phyloP scores from a whole-genome alignment of 2,113 vertebrate species.

The Myrmecobius fasciatus region DNA sequence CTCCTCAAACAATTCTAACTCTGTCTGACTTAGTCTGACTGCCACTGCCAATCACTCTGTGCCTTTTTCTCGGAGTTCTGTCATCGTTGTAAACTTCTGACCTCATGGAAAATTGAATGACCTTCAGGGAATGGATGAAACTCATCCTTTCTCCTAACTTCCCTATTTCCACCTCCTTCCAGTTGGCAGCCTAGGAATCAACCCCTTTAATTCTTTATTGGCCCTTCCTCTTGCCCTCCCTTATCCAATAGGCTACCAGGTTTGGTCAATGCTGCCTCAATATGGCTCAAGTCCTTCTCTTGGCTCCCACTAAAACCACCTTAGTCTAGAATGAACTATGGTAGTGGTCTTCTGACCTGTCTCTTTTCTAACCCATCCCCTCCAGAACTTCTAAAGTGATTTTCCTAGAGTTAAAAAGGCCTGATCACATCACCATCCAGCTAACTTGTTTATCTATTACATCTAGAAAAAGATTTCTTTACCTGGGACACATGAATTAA shows the following conservation, averaged over 20 bases:
- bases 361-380: not conserved
- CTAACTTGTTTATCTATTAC: not conserved
- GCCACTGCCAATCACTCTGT: not conserved
- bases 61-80: not conserved
- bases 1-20: not conserved
- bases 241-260: not conserved
- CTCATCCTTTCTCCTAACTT: not conserved
- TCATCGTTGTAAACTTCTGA: not conserved
- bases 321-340: not conserved
- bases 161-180: not conserved
- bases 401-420: not conserved
- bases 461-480: not conserved
- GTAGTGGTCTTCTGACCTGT: not conserved
- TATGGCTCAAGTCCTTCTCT: not conserved
- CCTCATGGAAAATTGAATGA: not conserved
- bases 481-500: not conserved
- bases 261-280: not conserved
- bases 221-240: not conserved
- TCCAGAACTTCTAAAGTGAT: not conserved
- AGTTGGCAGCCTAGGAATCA: not conserved
- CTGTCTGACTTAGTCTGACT: not conserved
- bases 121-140: not conserved
- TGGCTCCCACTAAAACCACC: not conserved
- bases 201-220: not conserved
- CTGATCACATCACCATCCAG: not conserved